These are phyloP conservation scores for Pteria penguin DNA, from an alignment of 2,888 invertebrate species.

Conservation along the genomic window DNA sequence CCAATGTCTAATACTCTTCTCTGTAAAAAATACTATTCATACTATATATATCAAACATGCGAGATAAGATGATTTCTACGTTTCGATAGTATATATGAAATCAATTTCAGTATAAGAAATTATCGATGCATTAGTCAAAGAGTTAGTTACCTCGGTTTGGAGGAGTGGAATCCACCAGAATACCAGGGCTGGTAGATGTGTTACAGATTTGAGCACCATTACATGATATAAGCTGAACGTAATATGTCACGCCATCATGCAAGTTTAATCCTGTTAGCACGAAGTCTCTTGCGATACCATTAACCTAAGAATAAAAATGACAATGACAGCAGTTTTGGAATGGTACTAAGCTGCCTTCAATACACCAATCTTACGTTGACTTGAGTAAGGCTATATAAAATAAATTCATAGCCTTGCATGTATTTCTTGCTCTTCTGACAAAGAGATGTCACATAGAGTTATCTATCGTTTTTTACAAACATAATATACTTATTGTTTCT, in stretches of 20 bases:
- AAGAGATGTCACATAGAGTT: too few relatives aligned
- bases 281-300: constrained; percentile 42
- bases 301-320: constrained; percentile 25
- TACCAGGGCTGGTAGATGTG: constrained; percentile 17
- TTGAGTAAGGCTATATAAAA: too few relatives aligned
- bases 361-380: background rate
- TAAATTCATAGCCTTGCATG: too few relatives aligned
- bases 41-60: background rate
- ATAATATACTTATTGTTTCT: too few relatives aligned
- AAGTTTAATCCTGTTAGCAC: constrained; percentile 41
- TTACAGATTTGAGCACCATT: constrained; percentile 57
- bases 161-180: constrained; percentile 39
- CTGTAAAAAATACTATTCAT: too few relatives aligned
- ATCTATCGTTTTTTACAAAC: too few relatives aligned
- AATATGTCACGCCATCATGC: constrained; percentile 54
- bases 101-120: too few relatives aligned
- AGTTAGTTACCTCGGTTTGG: constrained; percentile 46
- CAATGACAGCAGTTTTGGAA: background rate
- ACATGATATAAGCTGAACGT: constrained; percentile 52
- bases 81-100: too few relatives aligned
- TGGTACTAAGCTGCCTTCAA: background rate
- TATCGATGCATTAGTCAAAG: too few relatives aligned
- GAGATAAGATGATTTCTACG: background rate
- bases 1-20: too few relatives aligned
- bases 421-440: too few relatives aligned